Evolutionary conservation across 2,888 invertebrate genomes (phyloP), one percentile per base, ranked within the genome.

Genomic region (Sphaerophoria rueppellii): DNA sequence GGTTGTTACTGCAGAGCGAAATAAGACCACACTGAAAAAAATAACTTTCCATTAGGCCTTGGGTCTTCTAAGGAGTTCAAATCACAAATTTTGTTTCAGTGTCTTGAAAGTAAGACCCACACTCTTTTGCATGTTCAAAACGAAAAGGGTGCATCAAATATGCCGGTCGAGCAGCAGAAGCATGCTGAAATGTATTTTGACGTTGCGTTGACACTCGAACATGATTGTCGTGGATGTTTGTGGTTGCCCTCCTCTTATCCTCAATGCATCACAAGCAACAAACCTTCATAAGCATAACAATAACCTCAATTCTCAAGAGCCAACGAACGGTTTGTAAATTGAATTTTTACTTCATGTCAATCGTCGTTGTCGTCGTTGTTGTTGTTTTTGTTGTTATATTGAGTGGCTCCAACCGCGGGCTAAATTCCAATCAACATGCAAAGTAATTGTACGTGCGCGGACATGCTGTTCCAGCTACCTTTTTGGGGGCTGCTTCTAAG

Each of bases 341-440:
- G 83, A 83, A 80, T 83, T 83, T 83, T 76, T 83, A 75, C 75
- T 71, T 71, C 75, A 79, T 79, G 83, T 72, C 69, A 70, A 69
- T 57, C 73, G 63, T 63, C 72, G 72, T 9, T 4, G 11, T 57
- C 11, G 58, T 60, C 37, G 37, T 37, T 40, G 24, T 24, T 24
- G 16, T 63, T 40, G 24, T 24, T 24, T 12, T 63, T 69, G 83
- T 80, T 75, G 72, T 46, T 50, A 71, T 67, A 40, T 40, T 7
- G 40, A 40, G 40, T 40, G 2, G 7, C 46, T 40, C 48, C 71
- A 71, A 69, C 81, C 69, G 73, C 81, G 81, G 81, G 76, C 81
- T 81, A 73, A 85, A 77, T 77, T 85, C 73, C 85, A 85, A 85
- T 85, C 80, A 85, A 85, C 85, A 85, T 85, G 85, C 85, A 85